A percentile compares a stretch with the other conserved stretches of the same genome.
These are phyloP conservation scores for Chamaea fasciata DNA, from an alignment of 2,113 vertebrate species.

Conservation along the genomic window DNA sequence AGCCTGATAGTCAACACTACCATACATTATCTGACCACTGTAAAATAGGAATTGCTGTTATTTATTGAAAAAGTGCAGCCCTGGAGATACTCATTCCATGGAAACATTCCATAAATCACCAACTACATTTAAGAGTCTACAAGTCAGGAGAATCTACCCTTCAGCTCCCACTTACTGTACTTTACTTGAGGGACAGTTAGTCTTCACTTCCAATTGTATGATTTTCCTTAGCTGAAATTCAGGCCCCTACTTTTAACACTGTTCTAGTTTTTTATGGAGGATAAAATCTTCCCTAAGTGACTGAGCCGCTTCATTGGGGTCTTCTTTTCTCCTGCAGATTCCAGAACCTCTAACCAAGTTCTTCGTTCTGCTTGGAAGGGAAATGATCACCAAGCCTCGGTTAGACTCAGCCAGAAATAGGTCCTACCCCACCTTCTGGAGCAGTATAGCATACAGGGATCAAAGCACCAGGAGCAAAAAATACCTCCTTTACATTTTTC, in stretches of 20 bases:
- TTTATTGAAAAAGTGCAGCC: not conserved
- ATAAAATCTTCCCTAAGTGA: not conserved
- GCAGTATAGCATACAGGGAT: not conserved
- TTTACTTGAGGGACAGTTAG: not conserved
- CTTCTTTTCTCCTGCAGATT: not conserved
- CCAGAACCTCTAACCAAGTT: not conserved
- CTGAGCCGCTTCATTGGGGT: not conserved
- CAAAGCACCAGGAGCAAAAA: rapidly evolving
- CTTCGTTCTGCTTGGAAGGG: not conserved
- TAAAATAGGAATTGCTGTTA: not conserved
- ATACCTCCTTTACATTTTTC: not conserved
- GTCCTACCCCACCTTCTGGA: not conserved
- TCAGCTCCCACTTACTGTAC: not conserved
- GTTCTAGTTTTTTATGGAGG: not conserved
- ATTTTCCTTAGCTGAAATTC: not conserved
- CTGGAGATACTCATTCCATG: not conserved
- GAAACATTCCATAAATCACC: not conserved
- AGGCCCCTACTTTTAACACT: not conserved
- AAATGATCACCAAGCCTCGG: not conserved
- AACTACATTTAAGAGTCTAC: not conserved
- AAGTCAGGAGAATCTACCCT: not conserved
- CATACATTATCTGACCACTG: not conserved
- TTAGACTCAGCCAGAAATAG: not conserved
- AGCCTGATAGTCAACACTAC: not conserved
- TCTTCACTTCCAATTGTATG: not conserved